phyloP scores from a whole-genome alignment of 1,140 invertebrate genomes.

The Gyrodactylus salaris region DNA sequence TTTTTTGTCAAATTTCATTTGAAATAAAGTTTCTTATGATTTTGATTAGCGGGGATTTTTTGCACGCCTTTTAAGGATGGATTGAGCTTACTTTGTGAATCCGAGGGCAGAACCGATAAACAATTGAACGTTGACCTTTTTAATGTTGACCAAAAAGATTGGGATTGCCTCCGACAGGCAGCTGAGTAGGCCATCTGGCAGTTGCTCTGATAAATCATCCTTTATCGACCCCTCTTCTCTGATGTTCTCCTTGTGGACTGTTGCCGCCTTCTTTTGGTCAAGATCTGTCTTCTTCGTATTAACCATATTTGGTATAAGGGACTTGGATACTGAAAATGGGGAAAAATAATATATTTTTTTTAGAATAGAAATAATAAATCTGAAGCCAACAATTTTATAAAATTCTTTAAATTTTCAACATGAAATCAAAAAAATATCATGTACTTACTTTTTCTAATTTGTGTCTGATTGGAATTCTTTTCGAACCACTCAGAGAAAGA shows the following conservation, averaged over 20 bases:
- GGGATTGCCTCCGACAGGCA: conserved; percentile 50
- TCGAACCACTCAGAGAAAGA: not conserved
- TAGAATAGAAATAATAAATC: no score
- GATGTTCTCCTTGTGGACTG: not conserved
- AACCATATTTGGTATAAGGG: not conserved
- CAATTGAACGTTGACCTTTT: conserved; percentile 69
- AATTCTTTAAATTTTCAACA: no score
- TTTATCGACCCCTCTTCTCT: not conserved
- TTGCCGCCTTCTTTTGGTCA: not conserved
- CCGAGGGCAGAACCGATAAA: conserved; percentile 98
- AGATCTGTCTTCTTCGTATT: not conserved
- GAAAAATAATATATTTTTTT: no score
- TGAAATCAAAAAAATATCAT: no score
- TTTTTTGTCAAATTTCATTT: no score
- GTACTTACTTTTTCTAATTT: not conserved
- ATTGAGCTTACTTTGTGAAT: conserved; percentile 48
- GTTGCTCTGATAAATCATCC: not conserved
- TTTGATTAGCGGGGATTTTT: no score
- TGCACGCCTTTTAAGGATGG: no score
- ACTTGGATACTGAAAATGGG: not conserved
- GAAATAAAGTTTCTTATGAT: no score
- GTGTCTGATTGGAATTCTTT: not conserved
- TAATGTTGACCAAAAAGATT: conserved; percentile 70
- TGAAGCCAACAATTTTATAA: no score
- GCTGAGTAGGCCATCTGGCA: not conserved